phyloP scores from a whole-genome alignment of 2,797 vertebrate species.

The Aplochiton taeniatus region DNA sequence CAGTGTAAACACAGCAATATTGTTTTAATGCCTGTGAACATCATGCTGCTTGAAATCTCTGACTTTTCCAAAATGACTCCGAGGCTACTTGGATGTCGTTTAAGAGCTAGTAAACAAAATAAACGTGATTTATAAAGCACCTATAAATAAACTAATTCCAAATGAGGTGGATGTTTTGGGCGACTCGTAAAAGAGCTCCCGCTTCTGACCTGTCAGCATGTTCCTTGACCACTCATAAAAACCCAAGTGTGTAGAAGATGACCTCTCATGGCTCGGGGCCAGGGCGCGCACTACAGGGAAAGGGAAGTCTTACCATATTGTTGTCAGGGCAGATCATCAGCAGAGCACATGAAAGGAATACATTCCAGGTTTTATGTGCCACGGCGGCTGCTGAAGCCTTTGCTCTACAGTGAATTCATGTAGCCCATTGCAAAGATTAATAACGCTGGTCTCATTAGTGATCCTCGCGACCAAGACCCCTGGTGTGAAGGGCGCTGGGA shows the following conservation, averaged over 20 bases:
- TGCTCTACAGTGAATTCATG: slow-evolving; percentile 74
- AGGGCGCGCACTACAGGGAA: slow-evolving; percentile 76
- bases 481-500: slow-evolving; percentile 70
- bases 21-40: slow-evolving; percentile 34
- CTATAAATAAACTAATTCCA: slow-evolving; percentile 78
- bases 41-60: slow-evolving; percentile 22
- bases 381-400: slow-evolving; percentile 69
- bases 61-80: slow-evolving; percentile 50
- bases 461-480: slow-evolving; percentile 68
- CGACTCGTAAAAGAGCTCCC: slow-evolving; percentile 73
- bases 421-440: slow-evolving; percentile 78
- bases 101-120: slow-evolving; percentile 67
- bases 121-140: slow-evolving; percentile 77
- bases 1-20: slow-evolving; percentile 27
- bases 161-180: slow-evolving; percentile 72
- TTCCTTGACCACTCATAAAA: slow-evolving; percentile 77
- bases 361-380: slow-evolving; percentile 77
- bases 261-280: slow-evolving; percentile 73
- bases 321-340: slow-evolving; percentile 85
- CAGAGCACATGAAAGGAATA: slow-evolving; percentile 78
- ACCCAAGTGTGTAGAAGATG: slow-evolving; percentile 66
- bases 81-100: slow-evolving; percentile 42
- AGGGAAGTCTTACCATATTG: slow-evolving; percentile 78
- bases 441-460: slow-evolving; percentile 76
- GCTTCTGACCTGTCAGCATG: slow-evolving; percentile 75